A percentile compares a stretch with the other conserved stretches of the same genome.
Conservation (phyloP, 2,888 invertebrate genomes). For the Sturmia bella region DNA sequence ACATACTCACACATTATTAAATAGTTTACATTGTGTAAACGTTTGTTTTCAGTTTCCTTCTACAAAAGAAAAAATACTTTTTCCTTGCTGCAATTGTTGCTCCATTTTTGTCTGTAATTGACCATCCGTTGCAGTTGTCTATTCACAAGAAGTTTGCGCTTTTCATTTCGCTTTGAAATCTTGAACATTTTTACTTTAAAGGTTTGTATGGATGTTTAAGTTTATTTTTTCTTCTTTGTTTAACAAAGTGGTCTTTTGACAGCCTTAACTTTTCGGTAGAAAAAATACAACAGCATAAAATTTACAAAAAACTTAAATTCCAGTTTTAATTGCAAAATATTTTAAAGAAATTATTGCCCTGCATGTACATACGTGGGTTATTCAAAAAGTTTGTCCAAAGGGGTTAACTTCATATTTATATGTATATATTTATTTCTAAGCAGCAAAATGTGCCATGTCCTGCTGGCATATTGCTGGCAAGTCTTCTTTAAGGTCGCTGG, state of each 20-base stretch:
- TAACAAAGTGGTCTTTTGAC: slow-evolving; percentile 57
- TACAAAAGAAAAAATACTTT: slow-evolving; percentile 5
- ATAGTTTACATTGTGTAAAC: slow-evolving; percentile 12
- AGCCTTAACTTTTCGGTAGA: slow-evolving; percentile 49
- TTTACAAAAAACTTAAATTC: slow-evolving; percentile 20
- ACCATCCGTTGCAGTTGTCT: slow-evolving; percentile 45
- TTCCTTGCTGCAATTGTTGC: slow-evolving; percentile 1
- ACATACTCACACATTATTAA: too few species aligned
- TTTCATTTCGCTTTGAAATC: slow-evolving; percentile 9
- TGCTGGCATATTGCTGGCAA: too few species aligned
- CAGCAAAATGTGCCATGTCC: too few species aligned
- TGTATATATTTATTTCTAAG: too few species aligned
- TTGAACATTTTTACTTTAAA: neutral
- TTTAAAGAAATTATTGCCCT: slow-evolving; percentile 15
- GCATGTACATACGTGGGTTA: slow-evolving; percentile 15
- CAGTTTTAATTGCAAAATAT: slow-evolving; percentile 41
- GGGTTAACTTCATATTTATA: too few species aligned
- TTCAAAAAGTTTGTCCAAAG: neutral
- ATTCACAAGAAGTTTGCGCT: slow-evolving; percentile 43
- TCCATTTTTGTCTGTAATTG: slow-evolving; percentile 28
- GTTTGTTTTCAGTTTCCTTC: slow-evolving; percentile 4
- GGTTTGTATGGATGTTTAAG: neutral
- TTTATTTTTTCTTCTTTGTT: neutral
- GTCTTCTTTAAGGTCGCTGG: too few species aligned
- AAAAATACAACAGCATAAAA: slow-evolving; percentile 26